A percentile compares a stretch with the other conserved stretches of the same genome.
phyloP scores from a whole-genome alignment of 2,113 vertebrate genomes.

The Jaculus jaculus region DNA sequence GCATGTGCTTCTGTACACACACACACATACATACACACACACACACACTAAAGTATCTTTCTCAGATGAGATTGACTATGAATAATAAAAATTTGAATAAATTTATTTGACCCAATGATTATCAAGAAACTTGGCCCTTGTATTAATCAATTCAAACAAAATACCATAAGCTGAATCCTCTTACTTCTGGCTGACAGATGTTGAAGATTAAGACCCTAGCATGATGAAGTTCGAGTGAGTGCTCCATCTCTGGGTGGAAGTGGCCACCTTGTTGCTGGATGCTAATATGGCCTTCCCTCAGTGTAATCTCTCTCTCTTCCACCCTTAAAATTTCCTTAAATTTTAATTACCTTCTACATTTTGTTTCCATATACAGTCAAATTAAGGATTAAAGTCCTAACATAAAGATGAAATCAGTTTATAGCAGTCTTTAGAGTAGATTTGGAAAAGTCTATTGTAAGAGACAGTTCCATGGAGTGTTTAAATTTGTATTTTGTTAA shows the following conservation, averaged over 20 bases:
- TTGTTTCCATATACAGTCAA: not conserved
- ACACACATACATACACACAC: no score
- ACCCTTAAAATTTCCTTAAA: not conserved
- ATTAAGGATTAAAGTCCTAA: not conserved
- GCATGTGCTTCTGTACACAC: no score
- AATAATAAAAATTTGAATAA: slow-evolving; percentile 6
- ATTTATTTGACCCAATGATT: not conserved
- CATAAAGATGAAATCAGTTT: not conserved
- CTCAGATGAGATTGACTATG: not conserved
- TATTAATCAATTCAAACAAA: not conserved
- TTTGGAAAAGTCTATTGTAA: not conserved
- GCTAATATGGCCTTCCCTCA: not conserved
- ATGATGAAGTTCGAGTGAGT: not conserved
- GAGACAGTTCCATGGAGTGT: not conserved
- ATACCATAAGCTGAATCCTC: not conserved
- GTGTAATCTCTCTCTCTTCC: not conserved
- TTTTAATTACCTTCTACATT: not conserved
- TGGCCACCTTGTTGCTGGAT: not conserved
- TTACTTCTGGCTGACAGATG: not conserved
- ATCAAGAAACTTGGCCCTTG: not conserved
- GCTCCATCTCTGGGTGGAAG: not conserved
- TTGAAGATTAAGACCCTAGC: not conserved
- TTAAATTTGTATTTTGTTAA: slow-evolving; percentile 14
- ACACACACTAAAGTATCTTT: no score
- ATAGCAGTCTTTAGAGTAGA: not conserved